These are phyloP conservation scores for Brachyhypopomus occidentalis DNA, from an alignment of 2,113 vertebrate species.

Conservation along the genomic window DNA sequence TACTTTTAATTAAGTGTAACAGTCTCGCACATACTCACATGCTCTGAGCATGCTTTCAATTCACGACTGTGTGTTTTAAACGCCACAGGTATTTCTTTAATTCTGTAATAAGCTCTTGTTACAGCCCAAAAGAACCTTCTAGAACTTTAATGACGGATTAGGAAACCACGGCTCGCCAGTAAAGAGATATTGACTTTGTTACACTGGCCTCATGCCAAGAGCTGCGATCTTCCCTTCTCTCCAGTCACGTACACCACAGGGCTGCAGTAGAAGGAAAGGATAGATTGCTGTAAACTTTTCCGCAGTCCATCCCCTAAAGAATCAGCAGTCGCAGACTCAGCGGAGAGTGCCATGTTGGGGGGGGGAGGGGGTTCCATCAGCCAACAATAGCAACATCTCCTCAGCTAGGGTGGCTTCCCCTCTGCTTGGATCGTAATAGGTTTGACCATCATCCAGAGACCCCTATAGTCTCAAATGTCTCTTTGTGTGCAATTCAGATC, in stretches of 20 bases:
- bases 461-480: slow-evolving; percentile 45
- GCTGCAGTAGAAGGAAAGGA: too few species aligned
- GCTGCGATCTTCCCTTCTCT: background rate
- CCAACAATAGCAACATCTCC: slow-evolving; percentile 62
- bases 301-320: background rate
- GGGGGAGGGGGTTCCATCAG: slow-evolving; percentile 35
- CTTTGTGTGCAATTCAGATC: slow-evolving; percentile 44
- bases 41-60: background rate
- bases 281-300: background rate
- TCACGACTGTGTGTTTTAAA: background rate
- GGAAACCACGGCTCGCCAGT: background rate
- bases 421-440: slow-evolving; percentile 58
- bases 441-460: slow-evolving; percentile 50
- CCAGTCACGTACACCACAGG: background rate
- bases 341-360: background rate
- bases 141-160: too few species aligned
- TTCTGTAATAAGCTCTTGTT: background rate
- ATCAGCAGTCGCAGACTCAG: background rate
- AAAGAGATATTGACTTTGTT: background rate
- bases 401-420: slow-evolving; percentile 67
- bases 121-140: background rate
- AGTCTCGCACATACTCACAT: background rate
- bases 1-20: too few species aligned
- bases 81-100: background rate
- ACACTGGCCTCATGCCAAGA: background rate